A percentile compares a stretch with the other conserved stretches of the same genome.
These are phyloP conservation scores for Danionella cerebrum DNA, from an alignment of 2,113 vertebrate genomes.

Conservation along the genomic window DNA sequence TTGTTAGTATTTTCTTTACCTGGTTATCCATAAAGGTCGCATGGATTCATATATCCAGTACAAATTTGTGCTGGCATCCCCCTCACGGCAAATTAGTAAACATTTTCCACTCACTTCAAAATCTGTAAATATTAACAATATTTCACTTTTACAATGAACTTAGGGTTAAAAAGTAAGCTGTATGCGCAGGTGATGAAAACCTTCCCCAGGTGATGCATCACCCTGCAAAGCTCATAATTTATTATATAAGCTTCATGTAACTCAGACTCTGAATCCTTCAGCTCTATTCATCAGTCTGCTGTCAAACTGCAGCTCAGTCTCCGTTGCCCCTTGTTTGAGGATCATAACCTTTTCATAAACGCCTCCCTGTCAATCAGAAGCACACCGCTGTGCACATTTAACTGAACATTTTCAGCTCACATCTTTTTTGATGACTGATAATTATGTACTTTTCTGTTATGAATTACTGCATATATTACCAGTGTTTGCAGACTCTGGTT, in stretches of 20 bases:
- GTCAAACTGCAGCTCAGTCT: slow-evolving; percentile 73
- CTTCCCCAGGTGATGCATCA: slow-evolving; percentile 60
- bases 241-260: slow-evolving; percentile 73
- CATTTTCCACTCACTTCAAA: too few species aligned
- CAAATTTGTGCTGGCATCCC: too few species aligned
- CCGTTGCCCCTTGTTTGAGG: slow-evolving; percentile 76
- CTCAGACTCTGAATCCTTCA: slow-evolving; percentile 70
- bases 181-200: too few species aligned
- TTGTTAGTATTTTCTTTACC: too few species aligned
- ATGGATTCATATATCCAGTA: too few species aligned
- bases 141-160: too few species aligned
- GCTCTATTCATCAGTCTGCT: slow-evolving; percentile 71
- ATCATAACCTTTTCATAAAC: slow-evolving; percentile 71
- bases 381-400: neutral
- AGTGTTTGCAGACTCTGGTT: slow-evolving; percentile 1
- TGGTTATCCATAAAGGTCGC: too few species aligned
- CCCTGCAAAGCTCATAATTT: slow-evolving; percentile 68
- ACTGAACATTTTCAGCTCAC: neutral
- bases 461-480: too few species aligned
- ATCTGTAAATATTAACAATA: too few species aligned
- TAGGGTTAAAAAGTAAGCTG: too few species aligned
- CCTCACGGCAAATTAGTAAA: too few species aligned
- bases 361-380: slow-evolving; percentile 66
- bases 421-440: neutral
- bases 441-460: neutral